These are phyloP conservation scores for Rotaria macrura DNA, from an alignment of 2,888 invertebrate genomes.

Conservation along the genomic window DNA sequence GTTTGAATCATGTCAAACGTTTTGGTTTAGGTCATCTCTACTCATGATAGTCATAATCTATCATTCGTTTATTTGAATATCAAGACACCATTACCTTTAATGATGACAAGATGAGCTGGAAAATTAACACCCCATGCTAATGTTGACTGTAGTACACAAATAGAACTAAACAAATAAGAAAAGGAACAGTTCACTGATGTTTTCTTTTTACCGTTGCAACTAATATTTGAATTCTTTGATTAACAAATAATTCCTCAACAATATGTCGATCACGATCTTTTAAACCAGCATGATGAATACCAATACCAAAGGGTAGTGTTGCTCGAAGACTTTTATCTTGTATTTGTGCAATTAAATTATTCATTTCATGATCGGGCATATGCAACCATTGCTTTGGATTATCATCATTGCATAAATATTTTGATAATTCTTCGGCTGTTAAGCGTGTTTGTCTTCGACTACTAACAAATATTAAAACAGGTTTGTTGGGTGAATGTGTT, in stretches of 20 bases:
- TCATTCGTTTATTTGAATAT: too few relatives aligned
- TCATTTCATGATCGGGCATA: conserved; percentile 64
- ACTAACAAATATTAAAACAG: conserved; percentile 76
- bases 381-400: conserved; percentile 89
- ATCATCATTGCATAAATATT: conserved; percentile 72
- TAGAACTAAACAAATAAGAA: conserved; percentile 50
- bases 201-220: conserved; percentile 24
- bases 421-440: conserved; percentile 80
- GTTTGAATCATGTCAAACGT: too few relatives aligned
- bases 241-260: conserved; percentile 83
- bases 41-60: too few relatives aligned
- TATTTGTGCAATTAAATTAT: conserved; percentile 24
- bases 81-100: not conserved
- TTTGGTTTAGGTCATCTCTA: too few relatives aligned
- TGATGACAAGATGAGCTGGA: conserved; percentile 72
- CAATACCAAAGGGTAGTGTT: conserved; percentile 88
- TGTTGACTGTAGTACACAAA: conserved; percentile 88
- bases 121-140: conserved; percentile 99
- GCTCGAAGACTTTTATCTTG: conserved; percentile 80
- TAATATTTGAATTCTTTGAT: conserved; percentile 78
- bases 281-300: conserved; percentile 93
- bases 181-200: too few relatives aligned
- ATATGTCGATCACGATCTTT: conserved; percentile 78
- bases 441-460: conserved; percentile 88
- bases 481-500: conserved; percentile 79